These are phyloP conservation scores for Stegostoma tigrinum DNA, from an alignment of 2,113 vertebrate genomes.

Conservation along the genomic window DNA sequence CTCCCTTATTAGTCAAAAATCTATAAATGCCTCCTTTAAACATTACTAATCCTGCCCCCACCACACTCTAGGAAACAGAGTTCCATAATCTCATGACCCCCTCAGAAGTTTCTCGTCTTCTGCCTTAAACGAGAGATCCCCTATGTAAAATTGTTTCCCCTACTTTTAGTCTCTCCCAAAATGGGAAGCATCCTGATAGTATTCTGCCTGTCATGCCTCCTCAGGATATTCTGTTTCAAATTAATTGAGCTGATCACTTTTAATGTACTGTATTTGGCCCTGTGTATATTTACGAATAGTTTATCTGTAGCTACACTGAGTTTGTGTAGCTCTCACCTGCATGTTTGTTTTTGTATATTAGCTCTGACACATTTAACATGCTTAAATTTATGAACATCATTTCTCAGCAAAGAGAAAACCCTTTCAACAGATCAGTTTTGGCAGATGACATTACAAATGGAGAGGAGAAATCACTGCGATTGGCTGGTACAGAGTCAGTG, in stretches of 20 bases:
- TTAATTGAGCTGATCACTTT: not conserved
- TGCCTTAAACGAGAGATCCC: no score
- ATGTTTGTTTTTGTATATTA: not conserved
- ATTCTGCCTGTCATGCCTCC: no score
- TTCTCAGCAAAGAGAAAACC: conserved; percentile 73
- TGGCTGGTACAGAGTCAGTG: conserved; percentile 44
- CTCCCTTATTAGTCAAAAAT: no score
- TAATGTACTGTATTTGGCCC: not conserved
- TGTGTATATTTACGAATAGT: not conserved
- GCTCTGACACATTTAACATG: not conserved
- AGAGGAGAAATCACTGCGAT: conserved; percentile 40
- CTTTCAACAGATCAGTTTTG: conserved; percentile 62
- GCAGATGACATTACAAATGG: conserved; percentile 46
- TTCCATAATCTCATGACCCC: no score
- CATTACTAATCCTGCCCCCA: no score
- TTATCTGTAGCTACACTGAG: not conserved
- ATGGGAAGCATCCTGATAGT: no score
- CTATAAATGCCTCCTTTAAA: no score
- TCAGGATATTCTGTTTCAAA: not conserved
- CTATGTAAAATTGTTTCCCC: no score
- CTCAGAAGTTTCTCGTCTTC: no score
- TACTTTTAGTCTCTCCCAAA: no score
- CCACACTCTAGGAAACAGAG: no score
- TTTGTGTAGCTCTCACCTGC: not conserved
- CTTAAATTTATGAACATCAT: conserved; percentile 26